These are phyloP conservation scores for Eleginops maclovinus DNA, from an alignment of 2,113 vertebrate species.

Conservation along the genomic window DNA sequence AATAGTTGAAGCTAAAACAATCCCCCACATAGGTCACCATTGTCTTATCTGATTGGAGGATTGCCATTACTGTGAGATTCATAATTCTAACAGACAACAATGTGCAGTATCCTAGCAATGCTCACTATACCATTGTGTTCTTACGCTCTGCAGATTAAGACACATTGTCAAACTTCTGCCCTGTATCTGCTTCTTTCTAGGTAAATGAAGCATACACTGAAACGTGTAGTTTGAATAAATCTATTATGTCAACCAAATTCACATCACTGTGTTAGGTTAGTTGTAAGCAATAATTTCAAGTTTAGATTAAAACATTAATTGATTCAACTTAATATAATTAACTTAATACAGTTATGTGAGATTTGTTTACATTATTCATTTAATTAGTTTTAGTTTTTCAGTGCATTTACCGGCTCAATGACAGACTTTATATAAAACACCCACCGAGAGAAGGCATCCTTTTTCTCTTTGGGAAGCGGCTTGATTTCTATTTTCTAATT, in stretches of 20 bases:
- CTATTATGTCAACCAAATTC: too few relatives aligned
- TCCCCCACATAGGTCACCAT: background rate
- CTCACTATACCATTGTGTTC: conserved; percentile 1
- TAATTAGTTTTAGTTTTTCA: too few relatives aligned
- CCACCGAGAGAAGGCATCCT: conserved; percentile 28
- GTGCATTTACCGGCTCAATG: conserved; percentile 18
- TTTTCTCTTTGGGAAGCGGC: conserved; percentile 30
- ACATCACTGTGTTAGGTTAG: too few relatives aligned
- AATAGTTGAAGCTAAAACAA: conserved; percentile 9
- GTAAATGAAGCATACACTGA: conserved; percentile 25
- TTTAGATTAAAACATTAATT: too few relatives aligned
- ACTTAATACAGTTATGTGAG: too few relatives aligned
- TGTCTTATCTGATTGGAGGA: conserved; percentile 38
- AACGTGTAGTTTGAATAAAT: too few relatives aligned
- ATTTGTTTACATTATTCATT: too few relatives aligned
- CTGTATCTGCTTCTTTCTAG: conserved; percentile 13
- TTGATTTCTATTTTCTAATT: conserved; percentile 59
- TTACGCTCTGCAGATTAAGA: conserved; percentile 11
- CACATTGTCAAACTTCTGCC: conserved; percentile 23
- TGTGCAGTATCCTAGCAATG: conserved; percentile 2
- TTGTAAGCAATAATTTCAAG: too few relatives aligned
- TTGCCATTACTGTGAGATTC: conserved; percentile 35
- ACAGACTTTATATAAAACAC: conserved; percentile 22
- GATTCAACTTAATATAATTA: too few relatives aligned
- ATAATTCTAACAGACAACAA: conserved; percentile 41